phyloP scores from a whole-genome alignment of 2,888 invertebrate species.

The Andricus quercusramuli region DNA sequence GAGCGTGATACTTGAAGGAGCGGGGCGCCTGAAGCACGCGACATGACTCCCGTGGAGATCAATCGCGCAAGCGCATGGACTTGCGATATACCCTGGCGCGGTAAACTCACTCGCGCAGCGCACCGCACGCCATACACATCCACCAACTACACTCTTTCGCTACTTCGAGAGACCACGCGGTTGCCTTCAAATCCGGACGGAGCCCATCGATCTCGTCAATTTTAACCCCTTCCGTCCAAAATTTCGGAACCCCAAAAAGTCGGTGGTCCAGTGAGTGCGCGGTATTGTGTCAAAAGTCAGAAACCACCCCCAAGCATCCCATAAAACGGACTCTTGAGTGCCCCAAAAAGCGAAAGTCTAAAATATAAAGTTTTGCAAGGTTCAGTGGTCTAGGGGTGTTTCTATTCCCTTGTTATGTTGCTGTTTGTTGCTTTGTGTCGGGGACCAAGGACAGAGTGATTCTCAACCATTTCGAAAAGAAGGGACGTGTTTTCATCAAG shows the following conservation, averaged over 20 bases:
- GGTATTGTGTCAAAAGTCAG: neutral
- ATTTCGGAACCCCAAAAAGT: neutral
- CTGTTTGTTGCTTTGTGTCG: neutral
- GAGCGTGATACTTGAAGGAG: conserved; percentile 51
- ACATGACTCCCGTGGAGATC: conserved; percentile 57
- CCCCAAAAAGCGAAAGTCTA: neutral
- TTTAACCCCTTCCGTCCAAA: neutral
- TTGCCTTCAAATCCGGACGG: conserved; percentile 54
- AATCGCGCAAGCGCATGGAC: conserved; percentile 74
- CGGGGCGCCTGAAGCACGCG: conserved; percentile 61
- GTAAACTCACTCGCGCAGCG: conserved; percentile 78
- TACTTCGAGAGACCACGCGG: conserved; percentile 65
- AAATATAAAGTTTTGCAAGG: neutral
- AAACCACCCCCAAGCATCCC: neutral
- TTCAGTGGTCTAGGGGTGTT: neutral
- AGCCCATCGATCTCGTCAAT: conserved; percentile 36
- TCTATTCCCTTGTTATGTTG: neutral
- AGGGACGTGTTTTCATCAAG: neutral
- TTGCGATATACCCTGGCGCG: conserved; percentile 75
- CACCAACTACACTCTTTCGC: conserved; percentile 69
- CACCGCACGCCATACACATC: conserved; percentile 77
- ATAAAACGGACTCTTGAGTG: conserved; percentile 10
- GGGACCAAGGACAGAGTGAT: conserved; percentile 10
- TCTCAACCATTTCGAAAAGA: neutral
- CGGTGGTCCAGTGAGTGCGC: conserved; percentile 51